Conservation (phyloP, 1,140 invertebrate genomes). For the Brachionus manjavacas region DNA sequence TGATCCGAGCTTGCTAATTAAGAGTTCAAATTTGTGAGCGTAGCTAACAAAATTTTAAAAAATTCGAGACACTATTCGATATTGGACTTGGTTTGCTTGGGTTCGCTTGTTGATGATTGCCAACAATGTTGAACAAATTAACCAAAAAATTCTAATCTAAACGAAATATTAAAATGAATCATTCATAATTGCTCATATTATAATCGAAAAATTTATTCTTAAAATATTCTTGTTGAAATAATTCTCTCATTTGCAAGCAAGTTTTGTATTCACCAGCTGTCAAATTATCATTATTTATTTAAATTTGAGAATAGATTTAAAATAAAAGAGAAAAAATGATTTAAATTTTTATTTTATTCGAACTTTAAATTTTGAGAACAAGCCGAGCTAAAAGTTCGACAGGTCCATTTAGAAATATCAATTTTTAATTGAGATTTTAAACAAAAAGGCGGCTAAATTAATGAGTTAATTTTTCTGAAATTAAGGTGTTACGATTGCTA, state of each 20-base stretch:
- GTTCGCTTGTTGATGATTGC: background rate
- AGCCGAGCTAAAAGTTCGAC: background rate
- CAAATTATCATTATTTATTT: constrained; percentile 7
- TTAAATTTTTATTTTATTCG: background rate
- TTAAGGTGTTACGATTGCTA: background rate
- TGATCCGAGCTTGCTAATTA: background rate
- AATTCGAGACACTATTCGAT: background rate
- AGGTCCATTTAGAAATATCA: background rate
- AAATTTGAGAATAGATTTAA: background rate
- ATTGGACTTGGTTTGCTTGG: background rate
- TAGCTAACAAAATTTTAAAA: background rate
- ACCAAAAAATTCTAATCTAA: background rate
- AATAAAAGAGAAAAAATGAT: background rate
- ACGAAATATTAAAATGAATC: background rate
- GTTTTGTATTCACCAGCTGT: background rate
- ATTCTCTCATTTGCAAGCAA: background rate
- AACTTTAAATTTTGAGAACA: background rate
- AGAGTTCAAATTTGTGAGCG: background rate
- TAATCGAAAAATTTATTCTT: background rate
- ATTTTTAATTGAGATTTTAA: background rate
- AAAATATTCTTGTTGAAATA: background rate
- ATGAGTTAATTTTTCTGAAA: background rate
- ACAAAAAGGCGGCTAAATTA: background rate
- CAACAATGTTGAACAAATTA: background rate
- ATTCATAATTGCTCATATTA: background rate